These are phyloP conservation scores for Zosterops lateralis DNA, from an alignment of 2,113 vertebrate genomes.

Conservation along the genomic window DNA sequence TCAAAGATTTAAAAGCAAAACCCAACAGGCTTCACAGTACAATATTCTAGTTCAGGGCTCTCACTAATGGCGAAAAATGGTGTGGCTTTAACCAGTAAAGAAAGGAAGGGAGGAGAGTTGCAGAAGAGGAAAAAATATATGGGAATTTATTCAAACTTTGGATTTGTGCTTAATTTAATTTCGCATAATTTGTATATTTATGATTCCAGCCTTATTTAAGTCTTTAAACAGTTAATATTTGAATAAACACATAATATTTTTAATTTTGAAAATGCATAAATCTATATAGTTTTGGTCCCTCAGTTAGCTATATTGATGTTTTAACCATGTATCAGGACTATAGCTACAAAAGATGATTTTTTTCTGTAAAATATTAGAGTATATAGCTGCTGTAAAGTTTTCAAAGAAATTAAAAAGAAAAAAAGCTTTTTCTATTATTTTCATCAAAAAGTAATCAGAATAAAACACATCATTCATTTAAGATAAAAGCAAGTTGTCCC, in stretches of 20 bases:
- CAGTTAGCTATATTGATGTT: background rate
- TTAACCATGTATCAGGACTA: background rate
- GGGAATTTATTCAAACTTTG: background rate
- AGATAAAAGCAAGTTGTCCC: background rate
- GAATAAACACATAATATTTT: background rate
- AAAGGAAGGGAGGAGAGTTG: background rate
- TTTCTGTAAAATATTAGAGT: background rate
- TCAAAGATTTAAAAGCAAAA: background rate
- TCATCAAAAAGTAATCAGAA: background rate
- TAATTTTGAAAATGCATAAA: background rate
- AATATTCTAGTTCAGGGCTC: background rate
- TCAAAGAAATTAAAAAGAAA: background rate
- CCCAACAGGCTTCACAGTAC: background rate
- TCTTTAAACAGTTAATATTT: background rate
- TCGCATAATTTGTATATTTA: background rate
- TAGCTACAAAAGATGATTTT: background rate
- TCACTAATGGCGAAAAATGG: background rate
- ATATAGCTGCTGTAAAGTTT: background rate
- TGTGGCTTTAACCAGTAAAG: background rate
- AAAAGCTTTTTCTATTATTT: background rate
- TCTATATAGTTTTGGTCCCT: background rate
- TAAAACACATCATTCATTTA: background rate
- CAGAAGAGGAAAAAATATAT: background rate
- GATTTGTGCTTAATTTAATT: background rate
- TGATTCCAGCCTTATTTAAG: background rate